Percentiles rank a stretch among this genome's conserved stretches.
Conservation (phyloP, 1,140 invertebrate species). For the Streblospio benedicti region DNA sequence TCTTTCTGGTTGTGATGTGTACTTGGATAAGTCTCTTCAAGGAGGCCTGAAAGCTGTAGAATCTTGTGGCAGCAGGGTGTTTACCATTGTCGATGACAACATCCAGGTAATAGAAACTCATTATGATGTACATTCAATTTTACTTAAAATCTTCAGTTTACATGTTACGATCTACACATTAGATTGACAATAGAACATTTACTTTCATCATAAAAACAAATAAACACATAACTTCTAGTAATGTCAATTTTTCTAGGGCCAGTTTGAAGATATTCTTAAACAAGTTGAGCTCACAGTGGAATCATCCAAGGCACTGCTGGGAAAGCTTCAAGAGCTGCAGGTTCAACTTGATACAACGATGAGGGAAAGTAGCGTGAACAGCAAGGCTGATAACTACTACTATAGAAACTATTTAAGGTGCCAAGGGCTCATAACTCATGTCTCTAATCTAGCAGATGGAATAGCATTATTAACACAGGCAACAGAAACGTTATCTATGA, state of each 20-base stretch:
- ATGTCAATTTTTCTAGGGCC: conserved; percentile 20
- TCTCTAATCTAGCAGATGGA: conserved; percentile 26
- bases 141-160: not conserved
- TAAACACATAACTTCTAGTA: too few relatives aligned
- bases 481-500: conserved; percentile 24
- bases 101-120: too few relatives aligned
- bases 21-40: conserved; percentile 33
- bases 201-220: too few relatives aligned
- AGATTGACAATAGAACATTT: too few relatives aligned
- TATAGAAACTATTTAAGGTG: conserved; percentile 23
- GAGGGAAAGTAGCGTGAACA: conserved; percentile 16
- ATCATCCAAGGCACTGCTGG: conserved; percentile 23
- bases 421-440: conserved; percentile 23
- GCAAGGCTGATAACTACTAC: conserved; percentile 7
- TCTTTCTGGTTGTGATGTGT: conserved; percentile 30
- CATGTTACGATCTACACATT: too few relatives aligned
- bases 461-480: conserved; percentile 23
- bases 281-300: conserved; percentile 26
- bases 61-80: conserved; percentile 26
- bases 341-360: conserved; percentile 19
- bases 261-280: conserved; percentile 23
- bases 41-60: conserved; percentile 29
- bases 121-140: too few relatives aligned
- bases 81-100: conserved; percentile 19
- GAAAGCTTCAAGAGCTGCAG: conserved; percentile 32